phyloP scores from a whole-genome alignment of 2,113 vertebrate genomes.

The Bungarus multicinctus region DNA sequence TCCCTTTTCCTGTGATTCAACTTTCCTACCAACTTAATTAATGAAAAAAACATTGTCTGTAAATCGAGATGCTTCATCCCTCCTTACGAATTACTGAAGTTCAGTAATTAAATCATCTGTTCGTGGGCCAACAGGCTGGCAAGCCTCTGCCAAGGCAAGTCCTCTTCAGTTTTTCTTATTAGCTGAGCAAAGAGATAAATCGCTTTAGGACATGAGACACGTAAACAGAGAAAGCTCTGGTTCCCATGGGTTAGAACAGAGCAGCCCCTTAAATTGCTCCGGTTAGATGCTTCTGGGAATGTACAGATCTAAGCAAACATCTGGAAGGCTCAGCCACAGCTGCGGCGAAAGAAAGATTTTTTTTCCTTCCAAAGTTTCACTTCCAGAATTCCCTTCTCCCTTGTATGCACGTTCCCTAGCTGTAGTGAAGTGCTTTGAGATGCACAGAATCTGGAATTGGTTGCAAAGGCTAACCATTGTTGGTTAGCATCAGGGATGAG shows the following conservation, averaged over 20 bases:
- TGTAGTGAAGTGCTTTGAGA: neutral
- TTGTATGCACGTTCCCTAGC: neutral
- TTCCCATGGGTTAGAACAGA: neutral
- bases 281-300: neutral
- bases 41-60: slow-evolving; percentile 50
- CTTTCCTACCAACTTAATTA: slow-evolving; percentile 56
- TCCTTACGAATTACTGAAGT: slow-evolving; percentile 18
- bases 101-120: slow-evolving; percentile 63
- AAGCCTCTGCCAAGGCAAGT: neutral
- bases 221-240: neutral
- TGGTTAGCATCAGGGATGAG: too few relatives aligned
- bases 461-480: too few relatives aligned
- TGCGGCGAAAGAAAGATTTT: neutral
- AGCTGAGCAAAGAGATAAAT: slow-evolving; percentile 12
- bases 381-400: neutral
- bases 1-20: neutral
- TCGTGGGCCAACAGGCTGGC: slow-evolving; percentile 57
- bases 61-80: slow-evolving; percentile 45
- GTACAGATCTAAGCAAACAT: neutral
- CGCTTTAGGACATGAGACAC: neutral
- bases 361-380: neutral
- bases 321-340: neutral
- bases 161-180: slow-evolving; percentile 5
- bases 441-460: too few relatives aligned
- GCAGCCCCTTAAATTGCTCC: neutral